Percentiles rank a stretch among this genome's conserved stretches.
Conservation (phyloP, 1,140 invertebrate species). For the Drosophila chauvacae region DNA sequence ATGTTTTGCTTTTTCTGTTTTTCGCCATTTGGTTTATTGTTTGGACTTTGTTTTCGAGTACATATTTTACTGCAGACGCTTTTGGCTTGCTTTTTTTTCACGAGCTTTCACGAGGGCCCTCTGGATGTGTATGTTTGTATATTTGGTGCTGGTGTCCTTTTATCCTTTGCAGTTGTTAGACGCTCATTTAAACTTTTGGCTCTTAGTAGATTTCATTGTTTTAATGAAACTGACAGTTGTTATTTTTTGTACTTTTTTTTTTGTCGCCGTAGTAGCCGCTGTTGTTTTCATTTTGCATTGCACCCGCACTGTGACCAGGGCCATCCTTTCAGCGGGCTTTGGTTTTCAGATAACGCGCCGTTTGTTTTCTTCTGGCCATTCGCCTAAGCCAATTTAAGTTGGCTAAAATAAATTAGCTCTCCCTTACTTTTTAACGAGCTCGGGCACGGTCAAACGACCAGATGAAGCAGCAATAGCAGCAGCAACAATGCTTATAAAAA, state of each 20-base stretch:
- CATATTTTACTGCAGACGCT: slow-evolving; percentile 70
- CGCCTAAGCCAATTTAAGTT: slow-evolving; percentile 80
- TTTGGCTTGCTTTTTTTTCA: slow-evolving; percentile 61
- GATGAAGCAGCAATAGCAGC: neutral
- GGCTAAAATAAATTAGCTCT: slow-evolving; percentile 81
- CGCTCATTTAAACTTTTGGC: slow-evolving; percentile 80
- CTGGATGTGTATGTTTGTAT: slow-evolving; percentile 14
- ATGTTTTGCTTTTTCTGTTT: slow-evolving; percentile 49
- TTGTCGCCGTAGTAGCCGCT: slow-evolving; percentile 13
- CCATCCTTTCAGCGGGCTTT: slow-evolving; percentile 54
- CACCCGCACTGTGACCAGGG: slow-evolving; percentile 64
- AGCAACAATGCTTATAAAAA: slow-evolving; percentile 24
- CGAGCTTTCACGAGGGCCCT: slow-evolving; percentile 38
- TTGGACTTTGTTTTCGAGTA: slow-evolving; percentile 77
- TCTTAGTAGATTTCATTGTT: slow-evolving; percentile 82
- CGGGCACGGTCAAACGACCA: slow-evolving; percentile 17
- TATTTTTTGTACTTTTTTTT: slow-evolving; percentile 27
- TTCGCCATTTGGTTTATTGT: slow-evolving; percentile 80
- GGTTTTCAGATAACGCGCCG: slow-evolving; percentile 74
- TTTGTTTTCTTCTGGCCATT: slow-evolving; percentile 79
- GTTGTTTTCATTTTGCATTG: slow-evolving; percentile 63
- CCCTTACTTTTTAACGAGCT: slow-evolving; percentile 66
- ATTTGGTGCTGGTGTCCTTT: slow-evolving; percentile 33
- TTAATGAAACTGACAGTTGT: slow-evolving; percentile 79
- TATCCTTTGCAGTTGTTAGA: slow-evolving; percentile 66